Evolutionary conservation across 2,113 vertebrate species (phyloP).

Genomic region (Circaetus cinerascens): DNA sequence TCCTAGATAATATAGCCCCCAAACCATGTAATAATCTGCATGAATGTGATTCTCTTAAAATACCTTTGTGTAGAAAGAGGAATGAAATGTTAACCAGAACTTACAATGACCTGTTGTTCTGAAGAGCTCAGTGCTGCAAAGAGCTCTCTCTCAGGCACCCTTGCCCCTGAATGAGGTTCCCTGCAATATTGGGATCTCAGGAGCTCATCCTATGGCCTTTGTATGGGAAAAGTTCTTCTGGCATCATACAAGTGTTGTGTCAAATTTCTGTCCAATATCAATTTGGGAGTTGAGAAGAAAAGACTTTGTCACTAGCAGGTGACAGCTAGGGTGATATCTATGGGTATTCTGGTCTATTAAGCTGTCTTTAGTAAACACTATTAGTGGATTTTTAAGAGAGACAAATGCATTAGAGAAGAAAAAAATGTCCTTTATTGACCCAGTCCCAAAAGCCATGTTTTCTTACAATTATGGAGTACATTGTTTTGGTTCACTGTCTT

Average conservation of each 20-base stretch:
- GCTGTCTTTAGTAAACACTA: not conserved
- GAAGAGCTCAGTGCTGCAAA: not conserved
- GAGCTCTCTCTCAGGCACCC: not conserved
- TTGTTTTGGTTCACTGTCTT: not conserved
- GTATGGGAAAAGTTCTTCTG: not conserved
- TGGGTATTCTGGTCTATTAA: not conserved
- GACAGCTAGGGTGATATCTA: not conserved
- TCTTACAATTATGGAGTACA: not conserved
- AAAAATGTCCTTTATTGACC: not conserved
- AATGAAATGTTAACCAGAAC: not conserved
- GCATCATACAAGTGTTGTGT: not conserved
- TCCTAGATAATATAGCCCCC: not conserved
- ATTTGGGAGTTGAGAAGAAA: not conserved
- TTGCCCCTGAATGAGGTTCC: not conserved
- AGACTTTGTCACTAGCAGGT: not conserved
- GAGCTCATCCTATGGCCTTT: not conserved
- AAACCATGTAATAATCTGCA: not conserved
- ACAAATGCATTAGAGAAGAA: not conserved
- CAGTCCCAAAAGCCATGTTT: not conserved
- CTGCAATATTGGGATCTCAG: not conserved
- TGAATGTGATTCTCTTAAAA: not conserved
- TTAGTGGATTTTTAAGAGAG: not conserved
- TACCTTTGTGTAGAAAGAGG: not conserved
- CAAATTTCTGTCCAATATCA: not conserved
- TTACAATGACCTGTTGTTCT: not conserved